Evolutionary conservation across 2,113 vertebrate species (phyloP).

Genomic region (Glaucidium brasilianum): DNA sequence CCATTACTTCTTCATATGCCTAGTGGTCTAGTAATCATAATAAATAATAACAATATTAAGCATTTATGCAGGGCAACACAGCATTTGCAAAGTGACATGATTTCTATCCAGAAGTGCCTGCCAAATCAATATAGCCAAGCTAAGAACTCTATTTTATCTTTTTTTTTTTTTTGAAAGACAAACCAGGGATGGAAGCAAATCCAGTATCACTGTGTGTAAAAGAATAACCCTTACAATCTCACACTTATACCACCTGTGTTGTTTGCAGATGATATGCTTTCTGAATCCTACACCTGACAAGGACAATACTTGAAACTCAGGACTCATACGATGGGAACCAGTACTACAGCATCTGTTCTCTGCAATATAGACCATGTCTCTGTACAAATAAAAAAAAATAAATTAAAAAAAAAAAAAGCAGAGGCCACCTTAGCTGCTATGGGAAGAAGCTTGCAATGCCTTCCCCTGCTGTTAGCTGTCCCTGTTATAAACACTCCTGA

Average conservation of each 20-base stretch:
- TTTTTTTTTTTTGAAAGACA: neutral
- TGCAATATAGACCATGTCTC: neutral
- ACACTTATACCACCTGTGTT: neutral
- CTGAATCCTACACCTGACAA: neutral
- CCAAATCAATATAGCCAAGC: neutral
- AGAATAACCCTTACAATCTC: neutral
- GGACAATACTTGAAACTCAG: neutral
- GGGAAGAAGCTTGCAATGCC: neutral
- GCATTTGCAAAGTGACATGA: neutral
- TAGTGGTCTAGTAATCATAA: neutral
- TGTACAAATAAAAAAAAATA: neutral
- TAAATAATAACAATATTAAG: neutral
- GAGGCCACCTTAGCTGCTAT: neutral
- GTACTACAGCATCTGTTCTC: neutral
- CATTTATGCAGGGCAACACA: neutral
- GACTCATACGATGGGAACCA: neutral
- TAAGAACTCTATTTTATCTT: neutral
- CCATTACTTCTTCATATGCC: neutral
- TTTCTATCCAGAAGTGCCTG: neutral
- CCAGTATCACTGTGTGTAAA: neutral
- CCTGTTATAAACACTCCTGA: neutral
- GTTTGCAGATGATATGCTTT: neutral
- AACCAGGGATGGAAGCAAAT: neutral
- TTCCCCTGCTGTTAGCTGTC: neutral
- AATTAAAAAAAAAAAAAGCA: neutral